These are phyloP conservation scores for Tipula lateralis DNA, from an alignment of 2,888 invertebrate genomes.

Conservation along the genomic window DNA sequence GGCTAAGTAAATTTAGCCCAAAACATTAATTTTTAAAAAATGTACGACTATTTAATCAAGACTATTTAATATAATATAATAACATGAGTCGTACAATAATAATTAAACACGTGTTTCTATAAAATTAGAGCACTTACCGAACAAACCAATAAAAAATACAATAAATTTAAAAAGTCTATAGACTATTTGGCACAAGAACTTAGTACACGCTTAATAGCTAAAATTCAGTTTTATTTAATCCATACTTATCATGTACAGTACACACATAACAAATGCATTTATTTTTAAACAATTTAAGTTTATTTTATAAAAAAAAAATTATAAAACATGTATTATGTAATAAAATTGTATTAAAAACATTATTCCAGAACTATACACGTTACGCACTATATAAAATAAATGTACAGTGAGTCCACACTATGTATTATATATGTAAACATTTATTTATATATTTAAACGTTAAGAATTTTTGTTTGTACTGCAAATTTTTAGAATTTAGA, in stretches of 20 bases:
- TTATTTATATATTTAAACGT: neutral
- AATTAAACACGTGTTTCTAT: no score
- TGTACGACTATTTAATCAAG: no score
- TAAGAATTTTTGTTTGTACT: neutral
- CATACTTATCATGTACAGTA: neutral
- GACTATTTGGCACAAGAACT: neutral
- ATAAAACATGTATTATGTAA: neutral
- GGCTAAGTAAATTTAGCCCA: no score
- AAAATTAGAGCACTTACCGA: neutral
- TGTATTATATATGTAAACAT: neutral
- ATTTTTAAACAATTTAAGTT: neutral
- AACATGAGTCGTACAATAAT: no score
- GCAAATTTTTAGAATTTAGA: neutral
- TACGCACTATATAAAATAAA: neutral
- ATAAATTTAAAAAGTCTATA: neutral
- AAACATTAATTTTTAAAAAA: no score
- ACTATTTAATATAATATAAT: no score
- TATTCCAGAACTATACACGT: neutral
- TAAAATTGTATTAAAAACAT: neutral
- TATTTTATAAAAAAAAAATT: neutral
- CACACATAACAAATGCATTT: neutral
- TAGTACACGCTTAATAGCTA: neutral
- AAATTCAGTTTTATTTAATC: neutral
- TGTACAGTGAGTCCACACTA: neutral
- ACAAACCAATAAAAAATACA: neutral